Evolutionary conservation across 2,888 invertebrate species (phyloP), one percentile per base, ranked within the genome.

Genomic region (Drosophila stalkeri): DNA sequence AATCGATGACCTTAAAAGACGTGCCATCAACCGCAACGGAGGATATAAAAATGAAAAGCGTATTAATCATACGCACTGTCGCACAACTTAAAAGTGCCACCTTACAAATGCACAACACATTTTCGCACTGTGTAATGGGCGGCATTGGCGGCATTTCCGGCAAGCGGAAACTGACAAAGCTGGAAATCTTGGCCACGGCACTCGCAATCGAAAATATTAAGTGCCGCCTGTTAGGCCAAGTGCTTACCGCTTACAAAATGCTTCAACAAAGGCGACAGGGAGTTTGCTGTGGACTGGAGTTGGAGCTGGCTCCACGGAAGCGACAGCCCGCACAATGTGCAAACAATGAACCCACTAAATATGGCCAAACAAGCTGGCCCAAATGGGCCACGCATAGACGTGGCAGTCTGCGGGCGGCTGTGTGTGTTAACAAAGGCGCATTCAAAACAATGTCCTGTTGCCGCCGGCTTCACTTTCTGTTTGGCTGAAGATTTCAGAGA

Each of bases 201-300:
- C 59, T 39, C 72, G 62, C 54, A 71, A 70, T 86, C 84, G 86
- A 89, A 81, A 90, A 84, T 89, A 89, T 84, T 89, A 90, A 86
- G 86, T 86, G 87, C 77, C 85, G 61, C 86, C 86, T 77, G 89
- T 84, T 86, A 72, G 86, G 72, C 80, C 70, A 73, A 86, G 90
- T 86, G 86, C 86, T 86, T 89, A 86, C 71, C 69, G 60, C 82
- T 62, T 88, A 80, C 88, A 88, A 82, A 80, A 81, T 71, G 69
- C 67, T 41, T 1, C 6, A 18, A 12, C 23, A 23, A 11, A 33
- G 37, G 54, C 23, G 11, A 5, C 6, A 49, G 31, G 31, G 11
- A 49, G 49, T 33, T 33, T 14, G 37, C 37, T 12, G 18, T 33
- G 2, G 23, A 31, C 33, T 4, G 35, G 35, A 37, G 55, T 8